Conservation (phyloP, 2,113 vertebrate species). For the Syngnathus floridae region DNA sequence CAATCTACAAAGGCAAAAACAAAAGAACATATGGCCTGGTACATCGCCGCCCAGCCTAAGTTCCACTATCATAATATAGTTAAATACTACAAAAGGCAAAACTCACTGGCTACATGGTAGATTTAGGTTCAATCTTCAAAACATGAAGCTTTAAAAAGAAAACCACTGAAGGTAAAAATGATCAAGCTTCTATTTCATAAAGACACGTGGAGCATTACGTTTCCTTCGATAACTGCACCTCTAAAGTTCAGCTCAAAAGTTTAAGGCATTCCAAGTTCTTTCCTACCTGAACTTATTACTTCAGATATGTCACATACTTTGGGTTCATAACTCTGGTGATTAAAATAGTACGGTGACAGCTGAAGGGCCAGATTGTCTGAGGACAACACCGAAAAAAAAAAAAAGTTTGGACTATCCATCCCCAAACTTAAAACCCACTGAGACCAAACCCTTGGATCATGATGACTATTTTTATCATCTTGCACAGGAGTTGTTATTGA, state of each 20-base stretch:
- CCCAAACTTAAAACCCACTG: slow-evolving; percentile 15
- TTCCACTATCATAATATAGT: slow-evolving; percentile 27
- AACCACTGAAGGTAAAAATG: slow-evolving; percentile 11
- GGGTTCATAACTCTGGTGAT: slow-evolving; percentile 23
- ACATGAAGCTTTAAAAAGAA: slow-evolving; percentile 24
- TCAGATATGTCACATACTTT: slow-evolving; percentile 28
- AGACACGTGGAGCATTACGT: slow-evolving; percentile 21
- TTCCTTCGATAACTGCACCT: slow-evolving; percentile 19
- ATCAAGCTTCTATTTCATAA: slow-evolving; percentile 26
- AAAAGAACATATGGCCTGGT: slow-evolving; percentile 41
- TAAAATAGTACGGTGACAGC: slow-evolving; percentile 17
- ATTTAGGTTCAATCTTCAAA: slow-evolving; percentile 38
- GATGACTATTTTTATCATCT: slow-evolving; percentile 18
- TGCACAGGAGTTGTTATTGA: slow-evolving; percentile 12
- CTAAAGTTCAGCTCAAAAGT: slow-evolving; percentile 27
- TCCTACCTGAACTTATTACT: slow-evolving; percentile 15
- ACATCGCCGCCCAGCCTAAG: slow-evolving; percentile 20
- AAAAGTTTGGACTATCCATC: slow-evolving; percentile 14
- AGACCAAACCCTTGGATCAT: slow-evolving; percentile 22
- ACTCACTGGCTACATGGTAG: slow-evolving; percentile 30
- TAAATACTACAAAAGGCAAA: slow-evolving; percentile 17
- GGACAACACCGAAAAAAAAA: slow-evolving; percentile 13
- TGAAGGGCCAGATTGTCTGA: slow-evolving; percentile 29
- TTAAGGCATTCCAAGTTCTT: slow-evolving; percentile 40
- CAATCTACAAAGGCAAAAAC: slow-evolving; percentile 44